Evolutionary conservation across 53 echinoderm and acorn worm species (phyloP), one percentile per base, ranked within the genome.

Genomic region (Luidia sarsii): DNA sequence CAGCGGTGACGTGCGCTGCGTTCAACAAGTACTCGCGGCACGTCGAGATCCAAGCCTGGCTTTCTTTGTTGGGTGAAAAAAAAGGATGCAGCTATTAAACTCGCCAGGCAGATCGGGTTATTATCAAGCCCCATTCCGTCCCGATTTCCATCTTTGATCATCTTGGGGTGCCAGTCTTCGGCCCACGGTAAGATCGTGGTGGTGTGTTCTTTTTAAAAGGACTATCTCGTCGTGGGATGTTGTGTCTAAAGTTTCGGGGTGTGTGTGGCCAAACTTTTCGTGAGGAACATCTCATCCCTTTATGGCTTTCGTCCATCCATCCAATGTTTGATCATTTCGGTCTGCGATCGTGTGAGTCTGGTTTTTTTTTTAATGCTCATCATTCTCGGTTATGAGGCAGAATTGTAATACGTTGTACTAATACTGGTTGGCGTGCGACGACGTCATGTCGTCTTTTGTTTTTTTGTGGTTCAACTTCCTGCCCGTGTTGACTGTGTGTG

Each of bases 381-480:
- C 28, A n/a, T 35, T n/a, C n/a, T n/a, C n/a, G n/a, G n/a, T n/a
- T n/a, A n/a, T 32, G 59, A n/a, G 31, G 23, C 23, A 37, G 4
- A 5, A 3, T 13, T 56, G 25, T 21, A 14, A 14, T 41, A 6
- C 11, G 11, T 41, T 6, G 31, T 35, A 7, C 6, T 6, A 4
- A 9, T 18, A 19, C 6, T 22, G n/a, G 75, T 57, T 77, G 77
- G 60, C 60, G 45, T 48, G 62, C 77, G 62, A 61, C 77, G 61
- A n/a, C n/a, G 77, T 77, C 77, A 77, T 77, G 59, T 77, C 61
- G 77, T 61, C 77, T 77, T 77, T 61, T 72, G 24, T 19, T 34
- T 61, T 77, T 77, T 61, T 72, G 24, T 19, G 15, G 32, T 28
- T 41, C 18, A 72, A 74, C 59, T 77, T 77, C 77, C 77, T 77